Evolutionary conservation across 2,888 invertebrate genomes (phyloP), one percentile per base, ranked within the genome.

Genomic region (Agrochola macilenta): DNA sequence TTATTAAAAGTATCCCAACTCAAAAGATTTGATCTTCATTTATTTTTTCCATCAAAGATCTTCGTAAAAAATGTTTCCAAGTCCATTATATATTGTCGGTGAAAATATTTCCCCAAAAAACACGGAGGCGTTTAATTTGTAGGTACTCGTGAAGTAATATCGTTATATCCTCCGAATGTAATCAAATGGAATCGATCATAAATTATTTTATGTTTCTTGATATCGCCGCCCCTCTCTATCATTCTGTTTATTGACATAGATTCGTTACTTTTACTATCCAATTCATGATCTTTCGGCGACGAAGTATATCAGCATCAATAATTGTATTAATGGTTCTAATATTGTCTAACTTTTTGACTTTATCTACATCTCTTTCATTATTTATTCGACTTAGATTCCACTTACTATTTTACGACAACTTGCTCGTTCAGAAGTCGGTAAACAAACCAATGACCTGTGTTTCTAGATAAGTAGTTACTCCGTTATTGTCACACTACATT

Each of bases 51-150:
- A 17, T 20, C 49, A 14, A 58, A 60, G 7, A 61, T 70, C 35
- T 61, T 52, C n/a, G 9, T 58, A 52, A n/a, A 30, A 74, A 70
- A 75, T 74, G 30, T 65, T 68, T 68, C 61, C 46, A 71, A 70
- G 69, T 46, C n/a, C 54, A 65, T 63, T 63, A 60, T 60, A 39
- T 69, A 75, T 84, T 80, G 11, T 82, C 49, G 61, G 87, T 82
- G 88, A 90, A 87, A 89, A 87, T 86, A 80, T 80, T 85, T 82
- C 76, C 57, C 68, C 79, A 70, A 84, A 84, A 81, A 86, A 83
- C 46, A 76, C 70, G 82, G 85, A 75, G 87, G 83, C 78, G 86
- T 89, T 85, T 87, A 87, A 88, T 90, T 88, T 88, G 79, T n/a
- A n/a, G n/a, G n/a, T 82, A 78, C 70, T 79, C 46, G 70, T 73